Evolutionary conservation across 1,140 invertebrate genomes (phyloP), one percentile per base, ranked within the genome.

Genomic region (Eciton burchellii): DNA sequence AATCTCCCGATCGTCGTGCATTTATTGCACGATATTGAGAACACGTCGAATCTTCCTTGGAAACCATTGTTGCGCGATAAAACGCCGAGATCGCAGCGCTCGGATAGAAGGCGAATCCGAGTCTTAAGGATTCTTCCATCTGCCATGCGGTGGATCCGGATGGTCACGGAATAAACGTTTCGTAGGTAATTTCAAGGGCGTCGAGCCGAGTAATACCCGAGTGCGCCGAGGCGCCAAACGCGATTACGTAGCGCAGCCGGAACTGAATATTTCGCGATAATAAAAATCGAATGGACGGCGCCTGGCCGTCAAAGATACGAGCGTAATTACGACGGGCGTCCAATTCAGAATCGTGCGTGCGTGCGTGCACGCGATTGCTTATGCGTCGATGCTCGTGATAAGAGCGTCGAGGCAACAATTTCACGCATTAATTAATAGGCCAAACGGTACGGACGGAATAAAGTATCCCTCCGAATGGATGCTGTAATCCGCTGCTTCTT

Each of bases 161-260:
- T 70, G 59, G 60, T 29, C 49, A 49, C 60, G 29, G 59, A 84
- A 71, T 62, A 84, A 83, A 26, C 70, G 84, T 85, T 88, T 86
- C 76, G 66, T 86, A 82, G n/a, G 84, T 84, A 73, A 89, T 88
- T 85, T 88, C 71, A 89, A 81, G 82, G 87, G 71, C 84, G 84
- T 26, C 65, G 79, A 86, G 85, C 74, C 84, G 72, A 76, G 60
- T 89, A 89, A 89, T 89, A 88, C 85, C 76, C 81, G 81, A 86
- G 81, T 82, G 86, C 84, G 54, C 9, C 84, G 83, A 83, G 76
- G 86, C 87, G 81, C 85, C 65, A 89, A 88, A 89, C 76, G 84
- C 87, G 87, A 89, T 89, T 88, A 89, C 82, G 65, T 85, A 66
- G 74, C 81, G 49, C 70, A 63, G 49, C 60, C 49, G 70, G 62